Base-by-base conservation (phyloP, 1,140 invertebrate species). In the Pseudomyrmex concolor region DNA sequence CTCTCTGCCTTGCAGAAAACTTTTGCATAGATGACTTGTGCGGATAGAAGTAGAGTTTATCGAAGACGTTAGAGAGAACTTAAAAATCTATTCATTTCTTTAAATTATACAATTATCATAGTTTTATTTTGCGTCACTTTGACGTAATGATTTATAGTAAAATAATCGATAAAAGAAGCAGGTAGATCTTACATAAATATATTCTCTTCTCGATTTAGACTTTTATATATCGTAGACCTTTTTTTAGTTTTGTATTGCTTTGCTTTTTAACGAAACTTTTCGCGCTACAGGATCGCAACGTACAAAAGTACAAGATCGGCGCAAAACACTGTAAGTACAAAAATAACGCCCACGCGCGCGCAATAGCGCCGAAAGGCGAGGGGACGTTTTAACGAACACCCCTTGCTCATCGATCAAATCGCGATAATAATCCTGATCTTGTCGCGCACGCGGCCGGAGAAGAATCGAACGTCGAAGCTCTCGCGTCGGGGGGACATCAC, bases 351-450 rank as follows among this genome's bases (percentile, higher is more conserved):
- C 43, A 48, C 64, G 54, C 51, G 66, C 70, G 55, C 34, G 34
- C 34, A 60, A 60, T 57, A 70, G 50, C 15, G 48, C 10, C 8
- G 43, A 43, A 62, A 34, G 17, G 48, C 73, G 25, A 25, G n/a
- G 55, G 19, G 77, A 76, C 70, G 83, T 73, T 84, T 88, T 85
- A 88, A 87, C 89, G 85, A 91, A 89, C 76, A 25, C 86, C 80
- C 88, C 83, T 89, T 88, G 88, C 83, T 89, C 89, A 91, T 68
- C 87, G 90, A 91, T 91, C 80, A 76, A 81, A 73, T 78, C 70
- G 68, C 57, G 87, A 88, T 88, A 87, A 70, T 60, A 55, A 87
- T 85, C 51, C 73, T 62, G 83, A 86, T 89, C 87, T 88, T 85
- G 85, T 86, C 74, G 83, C 88, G 73, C 90, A 90, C 90, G 86